These are phyloP conservation scores for Morone saxatilis DNA, from an alignment of 2,113 vertebrate genomes.

Conservation along the genomic window DNA sequence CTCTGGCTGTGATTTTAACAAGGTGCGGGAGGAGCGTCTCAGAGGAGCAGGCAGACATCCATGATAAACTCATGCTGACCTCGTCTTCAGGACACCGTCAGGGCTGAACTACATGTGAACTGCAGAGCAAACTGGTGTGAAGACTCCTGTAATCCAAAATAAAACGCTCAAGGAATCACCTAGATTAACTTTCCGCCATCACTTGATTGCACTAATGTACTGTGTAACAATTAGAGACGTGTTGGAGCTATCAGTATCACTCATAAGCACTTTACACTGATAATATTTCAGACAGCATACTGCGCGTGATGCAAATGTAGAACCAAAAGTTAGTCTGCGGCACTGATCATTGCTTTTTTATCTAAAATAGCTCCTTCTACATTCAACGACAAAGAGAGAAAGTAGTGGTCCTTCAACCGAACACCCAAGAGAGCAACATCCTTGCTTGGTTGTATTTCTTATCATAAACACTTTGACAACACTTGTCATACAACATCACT, in stretches of 20 bases:
- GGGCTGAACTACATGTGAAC: conserved; percentile 41
- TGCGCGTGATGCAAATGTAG: background rate
- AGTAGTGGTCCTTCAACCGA: background rate
- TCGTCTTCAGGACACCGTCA: conserved; percentile 13
- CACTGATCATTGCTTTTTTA: background rate
- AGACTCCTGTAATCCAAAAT: background rate
- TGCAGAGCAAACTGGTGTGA: background rate
- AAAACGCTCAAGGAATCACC: background rate
- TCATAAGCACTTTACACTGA: background rate
- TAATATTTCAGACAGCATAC: background rate
- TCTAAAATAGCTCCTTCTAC: background rate
- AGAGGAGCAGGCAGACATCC: conserved; percentile 31
- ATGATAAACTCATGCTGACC: conserved; percentile 47
- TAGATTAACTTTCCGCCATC: background rate
- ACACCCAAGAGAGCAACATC: background rate
- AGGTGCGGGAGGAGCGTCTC: conserved; percentile 29
- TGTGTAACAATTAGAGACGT: background rate
- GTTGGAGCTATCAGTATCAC: background rate
- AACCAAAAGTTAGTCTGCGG: background rate
- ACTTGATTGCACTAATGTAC: background rate
- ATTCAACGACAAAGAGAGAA: background rate
- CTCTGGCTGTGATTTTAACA: conserved; percentile 54
- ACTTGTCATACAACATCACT: background rate
- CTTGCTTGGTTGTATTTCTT: background rate
- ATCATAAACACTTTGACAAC: background rate